Evolutionary conservation across 2,797 vertebrate genomes (phyloP).

Genomic region (Anabacerthia variegaticeps): DNA sequence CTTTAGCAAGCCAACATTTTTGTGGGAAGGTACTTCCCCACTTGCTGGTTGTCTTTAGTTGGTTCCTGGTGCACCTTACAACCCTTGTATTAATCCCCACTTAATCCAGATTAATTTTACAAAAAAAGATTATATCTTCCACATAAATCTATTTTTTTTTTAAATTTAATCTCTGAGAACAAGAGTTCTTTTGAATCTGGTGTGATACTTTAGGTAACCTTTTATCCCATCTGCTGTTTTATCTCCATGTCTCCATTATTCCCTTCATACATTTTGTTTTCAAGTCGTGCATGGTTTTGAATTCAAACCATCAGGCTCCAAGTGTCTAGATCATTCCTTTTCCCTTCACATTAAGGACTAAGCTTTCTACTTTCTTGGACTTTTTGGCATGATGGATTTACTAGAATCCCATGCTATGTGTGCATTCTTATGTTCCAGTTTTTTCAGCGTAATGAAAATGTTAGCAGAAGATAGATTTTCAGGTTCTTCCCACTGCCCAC

Average conservation of each 20-base stretch:
- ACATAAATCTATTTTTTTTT: neutral
- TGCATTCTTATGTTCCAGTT: neutral
- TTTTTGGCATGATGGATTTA: neutral
- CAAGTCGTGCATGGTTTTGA: neutral
- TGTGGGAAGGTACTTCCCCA: constrained; percentile 58
- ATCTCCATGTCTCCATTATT: neutral
- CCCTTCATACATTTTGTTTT: neutral
- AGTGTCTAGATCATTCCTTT: neutral
- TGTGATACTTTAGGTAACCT: neutral
- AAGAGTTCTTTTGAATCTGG: neutral
- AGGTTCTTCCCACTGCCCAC: neutral
- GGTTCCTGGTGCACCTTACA: constrained; percentile 28
- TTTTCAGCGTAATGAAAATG: neutral
- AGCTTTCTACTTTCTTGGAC: neutral
- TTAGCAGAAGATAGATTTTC: neutral
- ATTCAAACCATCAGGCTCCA: neutral
- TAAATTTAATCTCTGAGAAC: neutral
- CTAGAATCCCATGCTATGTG: neutral
- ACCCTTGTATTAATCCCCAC: neutral
- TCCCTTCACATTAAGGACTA: neutral
- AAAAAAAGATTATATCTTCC: neutral
- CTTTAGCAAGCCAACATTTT: constrained; percentile 57
- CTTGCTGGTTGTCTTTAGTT: neutral
- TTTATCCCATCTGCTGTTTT: neutral
- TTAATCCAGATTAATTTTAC: neutral